Evolutionary conservation across 1,140 invertebrate genomes (phyloP).

Genomic region (Melitaea cinxia): DNA sequence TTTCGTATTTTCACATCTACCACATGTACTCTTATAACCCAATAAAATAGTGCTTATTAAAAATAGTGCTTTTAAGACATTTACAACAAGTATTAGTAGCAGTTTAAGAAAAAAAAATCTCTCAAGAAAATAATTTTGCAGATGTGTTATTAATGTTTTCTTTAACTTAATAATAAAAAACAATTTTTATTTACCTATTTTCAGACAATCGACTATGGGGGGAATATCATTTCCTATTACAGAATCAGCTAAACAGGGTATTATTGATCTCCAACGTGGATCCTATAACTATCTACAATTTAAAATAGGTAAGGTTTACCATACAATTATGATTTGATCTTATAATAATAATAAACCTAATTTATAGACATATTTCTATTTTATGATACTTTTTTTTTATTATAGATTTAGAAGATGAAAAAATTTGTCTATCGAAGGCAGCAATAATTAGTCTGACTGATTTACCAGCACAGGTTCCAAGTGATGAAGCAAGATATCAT

Average conservation of each 20-base stretch:
- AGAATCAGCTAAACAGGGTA: slow-evolving; percentile 88
- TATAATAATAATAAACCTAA: background rate
- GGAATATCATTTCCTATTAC: slow-evolving; percentile 97
- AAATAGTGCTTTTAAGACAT: too few species aligned
- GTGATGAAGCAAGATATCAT: slow-evolving; percentile 94
- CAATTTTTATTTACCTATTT: slow-evolving; percentile 22
- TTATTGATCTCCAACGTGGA: slow-evolving; percentile 85
- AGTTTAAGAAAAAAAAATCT: too few species aligned
- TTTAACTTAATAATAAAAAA: background rate
- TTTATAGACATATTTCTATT: too few species aligned
- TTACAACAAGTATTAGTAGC: too few species aligned
- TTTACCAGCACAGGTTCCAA: slow-evolving; percentile 90
- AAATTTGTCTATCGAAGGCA: slow-evolving; percentile 88
- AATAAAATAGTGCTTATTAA: too few species aligned
- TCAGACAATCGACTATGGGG: slow-evolving; percentile 93
- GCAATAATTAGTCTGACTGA: slow-evolving; percentile 83
- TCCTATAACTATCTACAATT: slow-evolving; percentile 89
- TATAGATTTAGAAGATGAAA: slow-evolving; percentile 88
- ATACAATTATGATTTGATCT: too few species aligned
- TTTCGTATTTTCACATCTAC: too few species aligned
- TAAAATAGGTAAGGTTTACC: slow-evolving; percentile 83
- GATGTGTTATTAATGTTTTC: too few species aligned
- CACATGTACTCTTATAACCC: too few species aligned
- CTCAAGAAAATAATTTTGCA: too few species aligned
- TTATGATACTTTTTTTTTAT: too few species aligned